phyloP scores from a whole-genome alignment of 2,113 vertebrate species.

The Vicugna pacos region DNA sequence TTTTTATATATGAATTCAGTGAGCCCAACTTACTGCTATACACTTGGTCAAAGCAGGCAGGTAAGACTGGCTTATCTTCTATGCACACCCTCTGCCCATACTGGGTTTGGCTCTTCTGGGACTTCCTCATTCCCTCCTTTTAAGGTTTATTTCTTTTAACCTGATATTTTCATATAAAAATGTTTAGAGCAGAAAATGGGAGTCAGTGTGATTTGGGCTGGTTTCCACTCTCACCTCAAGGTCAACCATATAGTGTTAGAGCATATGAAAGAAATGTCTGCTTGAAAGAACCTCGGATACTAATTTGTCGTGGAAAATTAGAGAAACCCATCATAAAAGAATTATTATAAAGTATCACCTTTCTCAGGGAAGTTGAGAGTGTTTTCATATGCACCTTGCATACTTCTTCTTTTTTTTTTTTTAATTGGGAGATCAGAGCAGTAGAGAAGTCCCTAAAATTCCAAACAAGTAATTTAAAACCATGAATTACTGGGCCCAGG shows the following conservation, averaged over 20 bases:
- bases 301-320: conserved; percentile 68
- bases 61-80: conserved; percentile 31
- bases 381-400: background rate
- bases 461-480: conserved; percentile 49
- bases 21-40: background rate
- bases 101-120: background rate
- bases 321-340: conserved; percentile 1
- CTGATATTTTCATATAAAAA: background rate
- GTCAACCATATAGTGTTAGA: conserved; percentile 31
- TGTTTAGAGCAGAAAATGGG: conserved; percentile 28
- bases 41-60: background rate
- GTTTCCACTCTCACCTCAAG: conserved; percentile 31
- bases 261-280: conserved; percentile 9
- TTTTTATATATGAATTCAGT: background rate
- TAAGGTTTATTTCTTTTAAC: conserved; percentile 41
- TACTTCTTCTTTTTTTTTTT: background rate
- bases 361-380: background rate
- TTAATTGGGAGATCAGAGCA: background rate
- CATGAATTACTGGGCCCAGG: background rate
- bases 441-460: conserved; percentile 3
- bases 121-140: conserved; percentile 69
- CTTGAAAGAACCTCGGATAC: conserved; percentile 34
- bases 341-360: background rate
- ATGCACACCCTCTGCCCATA: background rate
- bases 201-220: background rate